Evolutionary conservation across 2,113 vertebrate genomes (phyloP).

Genomic region (Mesitornis unicolor): DNA sequence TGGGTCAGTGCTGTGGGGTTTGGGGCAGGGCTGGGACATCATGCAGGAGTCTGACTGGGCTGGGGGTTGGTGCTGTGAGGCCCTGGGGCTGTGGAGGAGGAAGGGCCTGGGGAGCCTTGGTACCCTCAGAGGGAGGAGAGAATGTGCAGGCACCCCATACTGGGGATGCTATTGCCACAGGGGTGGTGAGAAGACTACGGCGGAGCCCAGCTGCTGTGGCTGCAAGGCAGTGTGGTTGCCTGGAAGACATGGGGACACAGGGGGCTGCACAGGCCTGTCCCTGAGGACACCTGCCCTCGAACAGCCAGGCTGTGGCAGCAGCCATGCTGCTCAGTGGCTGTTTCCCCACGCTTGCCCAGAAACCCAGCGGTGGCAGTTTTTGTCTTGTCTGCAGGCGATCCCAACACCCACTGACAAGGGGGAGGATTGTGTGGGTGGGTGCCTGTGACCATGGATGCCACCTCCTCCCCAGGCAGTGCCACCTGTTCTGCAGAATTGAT

Average conservation of each 20-base stretch:
- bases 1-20: background rate
- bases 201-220: background rate
- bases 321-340: rapidly evolving
- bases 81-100: too few species aligned
- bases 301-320: background rate
- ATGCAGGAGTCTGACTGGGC: background rate
- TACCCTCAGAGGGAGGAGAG: rapidly evolving
- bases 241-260: rapidly evolving
- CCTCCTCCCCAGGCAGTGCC: background rate
- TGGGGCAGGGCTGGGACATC: background rate
- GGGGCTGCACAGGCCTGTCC: too few species aligned
- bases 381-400: rapidly evolving
- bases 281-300: background rate
- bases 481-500: background rate
- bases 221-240: background rate
- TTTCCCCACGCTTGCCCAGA: rapidly evolving
- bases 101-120: background rate
- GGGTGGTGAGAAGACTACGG: background rate
- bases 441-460: background rate
- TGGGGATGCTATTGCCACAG: background rate
- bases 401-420: background rate
- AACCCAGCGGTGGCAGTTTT: rapidly evolving
- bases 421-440: background rate
- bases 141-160: rapidly evolving
- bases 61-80: background rate